Conservation (phyloP, 2,113 vertebrate genomes). For the Myrmecobius fasciatus region DNA sequence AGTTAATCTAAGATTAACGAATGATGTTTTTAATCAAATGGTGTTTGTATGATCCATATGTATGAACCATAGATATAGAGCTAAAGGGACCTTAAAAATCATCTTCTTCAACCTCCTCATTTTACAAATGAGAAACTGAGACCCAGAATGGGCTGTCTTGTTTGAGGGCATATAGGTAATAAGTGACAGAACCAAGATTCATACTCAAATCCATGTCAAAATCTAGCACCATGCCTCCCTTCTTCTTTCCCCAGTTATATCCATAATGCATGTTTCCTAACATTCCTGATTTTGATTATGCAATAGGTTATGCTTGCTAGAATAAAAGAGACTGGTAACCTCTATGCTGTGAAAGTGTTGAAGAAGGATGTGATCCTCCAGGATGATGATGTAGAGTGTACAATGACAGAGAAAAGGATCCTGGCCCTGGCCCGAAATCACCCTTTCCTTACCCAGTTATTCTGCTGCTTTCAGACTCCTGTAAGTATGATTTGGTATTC, state of each 20-base stretch:
- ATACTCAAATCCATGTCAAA: neutral
- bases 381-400: conserved; percentile 98
- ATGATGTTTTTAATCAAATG: rapidly evolving
- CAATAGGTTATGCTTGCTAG: conserved; percentile 95
- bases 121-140: neutral
- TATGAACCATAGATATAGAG: neutral
- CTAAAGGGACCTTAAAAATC: neutral
- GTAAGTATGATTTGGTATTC: conserved; percentile 82
- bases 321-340: conserved; percentile 87
- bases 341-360: conserved; percentile 96
- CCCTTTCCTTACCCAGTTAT: conserved; percentile 97
- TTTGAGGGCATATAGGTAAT: neutral
- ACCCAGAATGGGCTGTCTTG: neutral
- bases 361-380: conserved; percentile 99
- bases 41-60: rapidly evolving
- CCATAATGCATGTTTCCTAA: rapidly evolving
- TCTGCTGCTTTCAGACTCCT: conserved; percentile 96
- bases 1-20: conserved; percentile 55
- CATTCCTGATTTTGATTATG: neutral
- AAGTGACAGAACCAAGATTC: neutral
- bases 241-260: neutral
- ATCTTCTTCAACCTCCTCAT: neutral
- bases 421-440: conserved; percentile 92
- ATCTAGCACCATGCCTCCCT: rapidly evolving
- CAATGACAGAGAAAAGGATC: conserved; percentile 97